Evolutionary conservation across 2,888 invertebrate species (phyloP), one percentile per base, ranked within the genome.

Genomic region (Pyrochroa serraticornis): DNA sequence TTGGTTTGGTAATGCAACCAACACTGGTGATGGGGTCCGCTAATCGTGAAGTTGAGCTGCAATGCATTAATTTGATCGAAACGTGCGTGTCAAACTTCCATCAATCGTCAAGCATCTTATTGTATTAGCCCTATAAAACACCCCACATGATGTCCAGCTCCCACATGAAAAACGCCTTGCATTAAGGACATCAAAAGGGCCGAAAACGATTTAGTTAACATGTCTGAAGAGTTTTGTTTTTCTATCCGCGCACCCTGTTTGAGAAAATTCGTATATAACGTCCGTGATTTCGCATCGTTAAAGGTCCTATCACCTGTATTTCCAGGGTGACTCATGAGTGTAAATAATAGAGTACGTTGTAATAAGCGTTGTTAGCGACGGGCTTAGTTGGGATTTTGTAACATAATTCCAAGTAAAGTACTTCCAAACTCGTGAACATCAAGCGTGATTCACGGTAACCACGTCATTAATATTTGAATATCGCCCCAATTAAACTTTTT

Each of bases 291-390:
- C 52, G 58, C 58, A 62, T 62, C 68, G 68, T 71, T 68, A 70
- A 63, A 53, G 55, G 56, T 54, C 60, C 59, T 65, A 60, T 65
- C 71, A 70, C 69, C 68, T 67, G 68, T 64, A 68, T 70, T 71
- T 70, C 71, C 71, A 68, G 66, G 36, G 71, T 71, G 71, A 71
- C 64, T 70, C 71, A 71, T 71, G 68, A 70, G 62, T 56, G 64
- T 71, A 67, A 71, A 71, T 71, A 71, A 71, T 71, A 64, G 63
- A 71, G 67, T 60, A 63, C 63, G 56, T 57, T 65, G 66, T 68
- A 68, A 69, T 68, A 69, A 68, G 63, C 63, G 67, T 66, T 67
- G 69, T 68, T 64, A 59, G 63, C 60, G 56, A 59, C 56, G 52
- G 61, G 56, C 62, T 60, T 54, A 55, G 44, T 51, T 56, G 58